Evolutionary conservation across 2,113 vertebrate species (phyloP).

Genomic region (Catagonus wagneri): DNA sequence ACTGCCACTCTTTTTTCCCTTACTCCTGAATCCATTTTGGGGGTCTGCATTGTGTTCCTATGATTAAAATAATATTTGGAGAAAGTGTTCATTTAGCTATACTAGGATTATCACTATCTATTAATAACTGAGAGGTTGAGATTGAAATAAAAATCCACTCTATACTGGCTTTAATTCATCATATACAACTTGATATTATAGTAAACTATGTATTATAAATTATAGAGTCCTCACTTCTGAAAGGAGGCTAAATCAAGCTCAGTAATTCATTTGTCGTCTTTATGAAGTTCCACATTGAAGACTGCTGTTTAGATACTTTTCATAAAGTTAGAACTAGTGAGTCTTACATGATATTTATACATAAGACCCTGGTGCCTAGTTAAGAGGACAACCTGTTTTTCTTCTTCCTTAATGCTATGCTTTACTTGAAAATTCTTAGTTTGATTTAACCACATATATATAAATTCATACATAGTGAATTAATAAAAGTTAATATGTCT

Average conservation of each 20-base stretch:
- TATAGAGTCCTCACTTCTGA: not conserved
- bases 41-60: not conserved
- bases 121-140: not conserved
- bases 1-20: not conserved
- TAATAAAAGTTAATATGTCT: not conserved
- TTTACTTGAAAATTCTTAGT: constrained; percentile 38
- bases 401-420: constrained; percentile 32
- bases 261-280: not conserved
- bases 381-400: not conserved
- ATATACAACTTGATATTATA: not conserved
- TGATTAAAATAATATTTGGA: constrained; percentile 41
- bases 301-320: not conserved
- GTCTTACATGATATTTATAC: not conserved
- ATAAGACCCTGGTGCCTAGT: not conserved
- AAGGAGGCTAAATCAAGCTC: not conserved
- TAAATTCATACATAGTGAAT: not conserved
- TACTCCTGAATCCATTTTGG: not conserved
- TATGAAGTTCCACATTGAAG: not conserved
- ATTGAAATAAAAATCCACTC: constrained; percentile 31
- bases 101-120: not conserved
- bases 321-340: not conserved
- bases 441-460: not conserved
- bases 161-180: not conserved
- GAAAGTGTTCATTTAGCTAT: constrained; percentile 18
- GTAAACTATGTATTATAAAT: not conserved